Conservation (phyloP, 2,113 vertebrate genomes). For the Gallinago media region DNA sequence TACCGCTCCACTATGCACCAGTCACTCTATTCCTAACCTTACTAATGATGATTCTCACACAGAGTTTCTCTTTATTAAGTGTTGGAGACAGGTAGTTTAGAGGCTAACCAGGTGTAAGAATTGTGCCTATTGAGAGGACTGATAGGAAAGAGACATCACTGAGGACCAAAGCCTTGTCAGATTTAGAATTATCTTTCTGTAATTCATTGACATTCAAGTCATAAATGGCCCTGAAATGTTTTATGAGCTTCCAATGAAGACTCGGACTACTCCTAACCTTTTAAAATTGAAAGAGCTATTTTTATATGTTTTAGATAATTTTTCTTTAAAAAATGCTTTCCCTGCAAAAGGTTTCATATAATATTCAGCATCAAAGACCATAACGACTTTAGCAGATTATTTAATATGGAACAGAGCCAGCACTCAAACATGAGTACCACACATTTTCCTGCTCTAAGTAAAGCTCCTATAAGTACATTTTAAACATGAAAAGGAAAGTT, state of each 20-base stretch:
- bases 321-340: background rate
- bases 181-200: background rate
- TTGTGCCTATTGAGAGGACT: background rate
- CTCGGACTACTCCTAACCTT: background rate
- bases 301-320: background rate
- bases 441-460: conserved; percentile 58
- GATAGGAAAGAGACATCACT: background rate
- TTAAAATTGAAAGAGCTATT: background rate
- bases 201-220: background rate
- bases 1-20: fast-evolving
- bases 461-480: conserved; percentile 26
- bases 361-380: conserved; percentile 42
- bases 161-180: background rate
- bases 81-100: background rate
- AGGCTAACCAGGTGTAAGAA: background rate
- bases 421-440: conserved; percentile 35
- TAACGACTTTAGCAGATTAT: conserved; percentile 74
- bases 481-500: conserved; percentile 11
- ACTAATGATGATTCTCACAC: background rate
- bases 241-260: background rate
- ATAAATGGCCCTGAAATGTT: background rate
- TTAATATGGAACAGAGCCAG: conserved; percentile 66
- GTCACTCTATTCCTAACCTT: background rate
- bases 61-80: background rate
- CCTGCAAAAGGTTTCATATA: background rate